These are phyloP conservation scores for Pterostichus madidus DNA, from an alignment of 2,888 invertebrate genomes.

Conservation along the genomic window DNA sequence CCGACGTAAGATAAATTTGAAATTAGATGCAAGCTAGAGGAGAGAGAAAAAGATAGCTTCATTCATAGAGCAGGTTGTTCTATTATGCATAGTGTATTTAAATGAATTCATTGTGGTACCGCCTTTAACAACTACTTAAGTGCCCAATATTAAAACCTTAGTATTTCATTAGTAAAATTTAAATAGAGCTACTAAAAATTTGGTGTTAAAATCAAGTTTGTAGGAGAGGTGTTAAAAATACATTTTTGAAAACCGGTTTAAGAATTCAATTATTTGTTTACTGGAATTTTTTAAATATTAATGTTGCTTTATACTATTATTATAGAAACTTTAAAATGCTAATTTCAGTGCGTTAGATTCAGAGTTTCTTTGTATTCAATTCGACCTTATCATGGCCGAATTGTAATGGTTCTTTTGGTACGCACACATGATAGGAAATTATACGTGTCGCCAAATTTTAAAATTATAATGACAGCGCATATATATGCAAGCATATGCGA, in stretches of 20 bases:
- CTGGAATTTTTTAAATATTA: no score
- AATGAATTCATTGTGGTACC: conserved; percentile 23
- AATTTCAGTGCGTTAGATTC: no score
- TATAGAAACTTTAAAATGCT: no score
- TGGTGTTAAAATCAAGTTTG: neutral
- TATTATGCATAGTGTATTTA: conserved; percentile 29
- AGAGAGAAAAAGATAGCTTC: conserved; percentile 12
- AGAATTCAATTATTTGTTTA: neutral
- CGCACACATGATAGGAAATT: neutral
- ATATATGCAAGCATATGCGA: no score
- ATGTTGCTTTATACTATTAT: no score
- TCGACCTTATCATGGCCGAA: neutral
- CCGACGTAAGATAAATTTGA: neutral
- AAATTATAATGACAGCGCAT: neutral
- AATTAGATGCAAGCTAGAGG: neutral
- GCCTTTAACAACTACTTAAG: conserved; percentile 4
- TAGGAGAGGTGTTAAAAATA: neutral
- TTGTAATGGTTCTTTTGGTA: neutral
- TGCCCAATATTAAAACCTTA: conserved; percentile 10
- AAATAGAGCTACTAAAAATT: neutral
- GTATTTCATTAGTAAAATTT: conserved; percentile 32
- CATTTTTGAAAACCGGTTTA: conserved; percentile 1
- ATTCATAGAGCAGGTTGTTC: conserved; percentile 35
- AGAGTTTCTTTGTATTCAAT: conserved; percentile 8
- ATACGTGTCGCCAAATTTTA: conserved; percentile 22